Percentiles rank a stretch among this genome's conserved stretches.
These are phyloP conservation scores for Sinonovacula constricta DNA, from an alignment of 1,140 invertebrate genomes.

Conservation along the genomic window DNA sequence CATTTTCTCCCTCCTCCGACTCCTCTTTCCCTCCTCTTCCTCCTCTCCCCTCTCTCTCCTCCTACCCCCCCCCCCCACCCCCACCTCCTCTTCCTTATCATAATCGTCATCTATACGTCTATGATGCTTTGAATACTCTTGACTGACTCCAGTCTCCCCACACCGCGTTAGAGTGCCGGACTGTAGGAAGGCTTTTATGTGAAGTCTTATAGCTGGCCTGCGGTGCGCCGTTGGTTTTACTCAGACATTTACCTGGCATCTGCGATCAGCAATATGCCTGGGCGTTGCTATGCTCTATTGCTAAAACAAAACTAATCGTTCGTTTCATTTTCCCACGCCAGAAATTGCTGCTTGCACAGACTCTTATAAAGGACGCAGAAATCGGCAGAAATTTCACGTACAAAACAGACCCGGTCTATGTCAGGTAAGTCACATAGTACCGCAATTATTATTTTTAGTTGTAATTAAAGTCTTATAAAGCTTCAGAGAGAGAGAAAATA, in stretches of 20 bases:
- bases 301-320: background rate
- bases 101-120: too few species aligned
- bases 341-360: slow-evolving; percentile 76
- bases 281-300: background rate
- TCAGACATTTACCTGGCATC: background rate
- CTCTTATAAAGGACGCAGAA: slow-evolving; percentile 79
- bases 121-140: too few species aligned
- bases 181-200: background rate
- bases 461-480: background rate
- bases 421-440: slow-evolving; percentile 74
- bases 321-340: slow-evolving; percentile 55
- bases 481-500: background rate
- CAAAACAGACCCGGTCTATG: slow-evolving; percentile 74
- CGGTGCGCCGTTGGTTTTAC: slow-evolving; percentile 1
- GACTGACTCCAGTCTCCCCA: too few species aligned
- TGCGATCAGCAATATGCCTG: background rate
- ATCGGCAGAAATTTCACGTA: slow-evolving; percentile 77
- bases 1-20: too few species aligned
- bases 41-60: too few species aligned
- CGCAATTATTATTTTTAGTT: background rate
- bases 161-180: too few species aligned
- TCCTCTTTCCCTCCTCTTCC: too few species aligned
- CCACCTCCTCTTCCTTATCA: too few species aligned
- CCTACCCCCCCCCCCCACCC: too few species aligned
- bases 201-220: background rate